These are phyloP conservation scores for Chymomyza costata DNA, from an alignment of 1,140 invertebrate species.

Conservation along the genomic window DNA sequence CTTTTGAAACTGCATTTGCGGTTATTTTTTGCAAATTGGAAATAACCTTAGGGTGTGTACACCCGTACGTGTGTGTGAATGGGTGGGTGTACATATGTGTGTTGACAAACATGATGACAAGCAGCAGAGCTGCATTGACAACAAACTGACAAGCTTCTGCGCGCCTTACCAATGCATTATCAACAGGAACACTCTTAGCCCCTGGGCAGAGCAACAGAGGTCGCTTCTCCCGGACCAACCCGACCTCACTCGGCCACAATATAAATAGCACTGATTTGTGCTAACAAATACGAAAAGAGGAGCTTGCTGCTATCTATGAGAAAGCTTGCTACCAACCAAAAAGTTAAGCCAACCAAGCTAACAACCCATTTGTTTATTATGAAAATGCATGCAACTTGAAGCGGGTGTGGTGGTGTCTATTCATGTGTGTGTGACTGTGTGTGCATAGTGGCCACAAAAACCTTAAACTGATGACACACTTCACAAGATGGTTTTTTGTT, in stretches of 20 bases:
- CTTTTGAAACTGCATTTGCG: conserved; percentile 4
- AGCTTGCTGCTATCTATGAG: conserved; percentile 38
- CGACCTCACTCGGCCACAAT: conserved; percentile 57
- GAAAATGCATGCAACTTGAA: conserved; percentile 51
- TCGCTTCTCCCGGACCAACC: no score
- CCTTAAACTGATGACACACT: conserved; percentile 73
- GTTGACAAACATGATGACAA: conserved; percentile 45
- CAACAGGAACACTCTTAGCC: no score
- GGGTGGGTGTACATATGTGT: no score
- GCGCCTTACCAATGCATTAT: no score
- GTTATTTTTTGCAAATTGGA: conserved; percentile 56
- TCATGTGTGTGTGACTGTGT: conserved; percentile 8
- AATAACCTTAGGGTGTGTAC: conserved; percentile 22
- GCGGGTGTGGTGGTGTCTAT: conserved; percentile 12
- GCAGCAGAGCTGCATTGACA: conserved; percentile 22
- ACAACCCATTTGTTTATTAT: conserved; percentile 71
- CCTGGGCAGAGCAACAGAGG: no score
- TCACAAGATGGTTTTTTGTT: conserved; percentile 63
- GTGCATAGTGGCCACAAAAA: conserved; percentile 58
- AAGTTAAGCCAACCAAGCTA: conserved; percentile 69
- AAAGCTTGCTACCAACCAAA: conserved; percentile 62
- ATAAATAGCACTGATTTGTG: conserved; percentile 72
- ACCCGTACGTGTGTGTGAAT: background rate
- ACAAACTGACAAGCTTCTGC: no score
- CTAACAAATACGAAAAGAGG: conserved; percentile 53